phyloP scores from a whole-genome alignment of 2,113 vertebrate genomes.

The Ellobius talpinus region DNA sequence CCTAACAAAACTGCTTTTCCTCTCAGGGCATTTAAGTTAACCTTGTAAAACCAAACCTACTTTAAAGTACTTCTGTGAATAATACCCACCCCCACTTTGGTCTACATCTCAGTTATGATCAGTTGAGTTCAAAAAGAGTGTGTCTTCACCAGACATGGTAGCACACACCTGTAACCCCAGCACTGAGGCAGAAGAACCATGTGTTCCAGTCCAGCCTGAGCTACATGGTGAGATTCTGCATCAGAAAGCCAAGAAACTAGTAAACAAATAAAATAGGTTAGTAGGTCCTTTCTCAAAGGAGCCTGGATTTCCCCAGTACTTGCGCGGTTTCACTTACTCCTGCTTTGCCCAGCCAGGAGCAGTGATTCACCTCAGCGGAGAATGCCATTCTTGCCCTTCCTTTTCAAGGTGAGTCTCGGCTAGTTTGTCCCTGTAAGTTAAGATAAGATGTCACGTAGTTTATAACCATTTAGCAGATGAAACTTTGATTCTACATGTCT shows the following conservation, averaged over 20 bases:
- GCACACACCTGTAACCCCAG: neutral
- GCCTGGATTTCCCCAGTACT: too few relatives aligned
- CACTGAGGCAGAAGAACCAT: neutral
- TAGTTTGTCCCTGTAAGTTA: neutral
- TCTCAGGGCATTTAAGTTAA: neutral
- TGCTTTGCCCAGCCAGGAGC: neutral
- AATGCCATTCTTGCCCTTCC: too few relatives aligned
- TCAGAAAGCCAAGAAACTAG: neutral
- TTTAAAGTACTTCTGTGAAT: neutral
- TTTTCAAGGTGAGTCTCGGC: too few relatives aligned
- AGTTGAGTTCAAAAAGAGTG: neutral
- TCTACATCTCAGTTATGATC: neutral
- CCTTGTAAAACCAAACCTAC: neutral
- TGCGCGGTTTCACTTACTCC: neutral
- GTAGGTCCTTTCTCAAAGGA: neutral
- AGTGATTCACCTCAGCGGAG: neutral
- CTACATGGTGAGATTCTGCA: neutral
- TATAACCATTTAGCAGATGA: neutral
- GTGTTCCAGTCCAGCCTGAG: neutral
- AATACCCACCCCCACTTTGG: too few relatives aligned
- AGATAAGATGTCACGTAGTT: neutral
- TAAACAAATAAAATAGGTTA: neutral
- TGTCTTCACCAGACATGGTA: neutral
- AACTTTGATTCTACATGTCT: neutral
- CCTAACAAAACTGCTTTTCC: neutral